Percentiles rank a stretch among this genome's conserved stretches.
These are phyloP conservation scores for Ophioninae sp. DNA, from an alignment of 2,888 invertebrate genomes.

Conservation along the genomic window DNA sequence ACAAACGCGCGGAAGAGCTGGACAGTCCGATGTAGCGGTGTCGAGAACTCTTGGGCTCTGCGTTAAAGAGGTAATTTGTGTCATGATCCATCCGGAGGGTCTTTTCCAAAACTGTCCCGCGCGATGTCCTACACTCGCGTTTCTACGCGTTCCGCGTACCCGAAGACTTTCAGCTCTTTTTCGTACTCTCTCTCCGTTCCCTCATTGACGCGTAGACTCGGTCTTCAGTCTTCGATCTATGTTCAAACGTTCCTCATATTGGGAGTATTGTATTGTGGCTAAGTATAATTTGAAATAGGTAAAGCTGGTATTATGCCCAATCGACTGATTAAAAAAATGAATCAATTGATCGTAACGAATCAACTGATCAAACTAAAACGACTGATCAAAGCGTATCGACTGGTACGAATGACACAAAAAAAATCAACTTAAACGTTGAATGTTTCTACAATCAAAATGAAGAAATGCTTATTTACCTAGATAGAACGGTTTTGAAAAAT, in stretches of 20 bases:
- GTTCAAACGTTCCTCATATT: not conserved
- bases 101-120: conserved; percentile 60
- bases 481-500: too few relatives aligned
- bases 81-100: conserved; percentile 70
- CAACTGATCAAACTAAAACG: too few relatives aligned
- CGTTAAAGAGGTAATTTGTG: conserved; percentile 80
- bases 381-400: too few relatives aligned
- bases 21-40: conserved; percentile 51
- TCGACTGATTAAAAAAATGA: too few relatives aligned
- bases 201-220: not conserved
- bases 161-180: not conserved
- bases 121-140: conserved; percentile 40
- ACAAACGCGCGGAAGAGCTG: conserved; percentile 21
- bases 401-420: too few relatives aligned
- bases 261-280: too few relatives aligned
- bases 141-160: conserved; percentile 20
- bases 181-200: not conserved
- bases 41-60: conserved; percentile 54
- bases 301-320: too few relatives aligned
- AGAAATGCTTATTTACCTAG: too few relatives aligned
- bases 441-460: too few relatives aligned
- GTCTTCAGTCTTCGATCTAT: not conserved
- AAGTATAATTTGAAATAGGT: too few relatives aligned
- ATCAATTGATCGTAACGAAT: too few relatives aligned
- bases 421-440: too few relatives aligned